Conservation (phyloP, 2,888 invertebrate species). For the Drosophila mimica region DNA sequence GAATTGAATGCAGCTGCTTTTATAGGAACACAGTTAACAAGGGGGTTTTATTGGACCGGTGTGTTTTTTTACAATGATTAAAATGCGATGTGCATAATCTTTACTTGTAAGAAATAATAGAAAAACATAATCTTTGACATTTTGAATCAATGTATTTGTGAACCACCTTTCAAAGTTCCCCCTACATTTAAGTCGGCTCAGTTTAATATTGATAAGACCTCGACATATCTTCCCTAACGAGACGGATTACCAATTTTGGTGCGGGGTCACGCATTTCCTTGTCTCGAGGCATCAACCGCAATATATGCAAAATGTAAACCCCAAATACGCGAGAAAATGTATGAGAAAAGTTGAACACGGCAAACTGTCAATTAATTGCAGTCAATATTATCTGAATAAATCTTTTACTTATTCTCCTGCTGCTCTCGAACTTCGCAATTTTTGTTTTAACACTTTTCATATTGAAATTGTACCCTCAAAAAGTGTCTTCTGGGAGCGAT, state of each 20-base stretch:
- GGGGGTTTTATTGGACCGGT: conserved; percentile 7
- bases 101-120: neutral
- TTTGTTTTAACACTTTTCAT: too few relatives aligned
- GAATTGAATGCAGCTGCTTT: conserved; percentile 10
- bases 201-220: conserved; percentile 5
- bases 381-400: neutral
- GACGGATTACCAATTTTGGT: neutral
- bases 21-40: conserved; percentile 9
- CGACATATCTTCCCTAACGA: neutral
- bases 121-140: neutral
- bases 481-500: too few relatives aligned
- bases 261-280: conserved; percentile 15
- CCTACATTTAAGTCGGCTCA: neutral
- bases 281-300: neutral
- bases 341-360: neutral
- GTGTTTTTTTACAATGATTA: conserved; percentile 2
- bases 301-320: conserved; percentile 2
- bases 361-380: neutral
- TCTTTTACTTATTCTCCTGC: neutral
- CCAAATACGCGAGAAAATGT: conserved; percentile 13
- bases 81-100: conserved; percentile 7
- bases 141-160: neutral
- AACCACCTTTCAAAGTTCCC: neutral
- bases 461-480: too few relatives aligned
- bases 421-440: conserved; percentile 28